These are phyloP conservation scores for Bovichtus variegatus DNA, from an alignment of 2,797 vertebrate species.

Conservation along the genomic window DNA sequence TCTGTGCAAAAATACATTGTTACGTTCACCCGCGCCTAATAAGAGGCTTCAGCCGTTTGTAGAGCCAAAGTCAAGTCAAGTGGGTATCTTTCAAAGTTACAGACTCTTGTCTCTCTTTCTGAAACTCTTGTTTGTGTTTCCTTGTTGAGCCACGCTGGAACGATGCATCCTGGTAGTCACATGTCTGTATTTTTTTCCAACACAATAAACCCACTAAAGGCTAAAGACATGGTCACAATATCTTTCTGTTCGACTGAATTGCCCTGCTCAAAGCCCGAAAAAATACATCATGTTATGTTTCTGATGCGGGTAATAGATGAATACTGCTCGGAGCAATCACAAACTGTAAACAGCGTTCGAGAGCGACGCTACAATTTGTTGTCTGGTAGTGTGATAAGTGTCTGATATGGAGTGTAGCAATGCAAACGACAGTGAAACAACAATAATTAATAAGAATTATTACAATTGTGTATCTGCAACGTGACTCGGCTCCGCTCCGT, in stretches of 20 bases:
- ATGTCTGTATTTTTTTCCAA: background rate
- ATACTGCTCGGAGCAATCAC: background rate
- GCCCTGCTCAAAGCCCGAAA: background rate
- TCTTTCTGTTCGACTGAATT: background rate
- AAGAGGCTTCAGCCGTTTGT: background rate
- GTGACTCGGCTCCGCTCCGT: no score
- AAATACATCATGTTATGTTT: background rate
- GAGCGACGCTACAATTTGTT: background rate
- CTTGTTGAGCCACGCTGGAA: background rate
- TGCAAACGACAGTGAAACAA: no score
- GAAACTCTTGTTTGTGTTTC: constrained; percentile 15
- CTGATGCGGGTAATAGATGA: constrained; percentile 1
- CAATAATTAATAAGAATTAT: no score
- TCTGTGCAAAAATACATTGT: background rate
- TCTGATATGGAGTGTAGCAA: no score
- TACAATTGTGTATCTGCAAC: no score
- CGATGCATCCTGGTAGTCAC: background rate
- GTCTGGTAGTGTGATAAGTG: background rate
- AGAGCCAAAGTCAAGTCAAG: background rate
- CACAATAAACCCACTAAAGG: constrained; percentile 1
- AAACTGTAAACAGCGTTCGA: background rate
- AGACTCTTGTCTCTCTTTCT: background rate
- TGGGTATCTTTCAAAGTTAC: background rate
- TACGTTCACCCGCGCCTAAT: background rate
- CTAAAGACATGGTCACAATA: constrained; percentile 9